Evolutionary conservation across 2,888 invertebrate species (phyloP), one percentile per base, ranked within the genome.

Genomic region (Clusia tigrina): DNA sequence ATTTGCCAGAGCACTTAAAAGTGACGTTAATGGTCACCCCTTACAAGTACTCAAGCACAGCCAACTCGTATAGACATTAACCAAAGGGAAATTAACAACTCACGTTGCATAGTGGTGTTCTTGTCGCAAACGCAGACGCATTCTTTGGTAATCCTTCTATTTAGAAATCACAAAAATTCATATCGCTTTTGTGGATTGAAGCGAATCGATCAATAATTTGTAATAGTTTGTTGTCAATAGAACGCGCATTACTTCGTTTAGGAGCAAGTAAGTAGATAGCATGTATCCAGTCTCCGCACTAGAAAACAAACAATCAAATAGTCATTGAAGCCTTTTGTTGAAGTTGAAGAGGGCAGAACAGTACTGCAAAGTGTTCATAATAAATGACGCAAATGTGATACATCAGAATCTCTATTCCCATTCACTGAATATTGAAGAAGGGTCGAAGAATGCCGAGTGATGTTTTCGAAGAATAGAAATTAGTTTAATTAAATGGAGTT

Each of bases 1-100:
- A 54, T 54, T 60, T 54, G 51, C 51, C 32, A n/a, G n/a, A 51
- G 48, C 54, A 26, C 54, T 60, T 54, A 46, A 46, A 60, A 26
- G 72, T 72, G 76, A 74, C 73, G 73, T 76, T 74, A 75, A 72
- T 69, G 69, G 70, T 70, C 71, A 71, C 64, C 63, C 64, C 68
- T 3, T 22, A 5, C 2, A 48, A 22, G 6, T 48, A 20, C 18
- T 42, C 42, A 42, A 42, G n/a, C 9, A 6, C 6, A 15, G n/a
- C n/a, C n/a, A n/a, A n/a, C n/a, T n/a, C n/a, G n/a, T n/a, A n/a
- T n/a, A n/a, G n/a, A n/a, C n/a, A n/a, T n/a, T n/a, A n/a, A n/a
- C n/a, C n/a, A n/a, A n/a, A n/a, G n/a, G n/a, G n/a, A n/a, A n/a
- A n/a, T n/a, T n/a, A n/a, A n/a, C n/a, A n/a, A 6, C 32, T 12